Evolutionary conservation across 2,888 invertebrate genomes (phyloP), one percentile per base, ranked within the genome.

Genomic region (Hetaerina titia): DNA sequence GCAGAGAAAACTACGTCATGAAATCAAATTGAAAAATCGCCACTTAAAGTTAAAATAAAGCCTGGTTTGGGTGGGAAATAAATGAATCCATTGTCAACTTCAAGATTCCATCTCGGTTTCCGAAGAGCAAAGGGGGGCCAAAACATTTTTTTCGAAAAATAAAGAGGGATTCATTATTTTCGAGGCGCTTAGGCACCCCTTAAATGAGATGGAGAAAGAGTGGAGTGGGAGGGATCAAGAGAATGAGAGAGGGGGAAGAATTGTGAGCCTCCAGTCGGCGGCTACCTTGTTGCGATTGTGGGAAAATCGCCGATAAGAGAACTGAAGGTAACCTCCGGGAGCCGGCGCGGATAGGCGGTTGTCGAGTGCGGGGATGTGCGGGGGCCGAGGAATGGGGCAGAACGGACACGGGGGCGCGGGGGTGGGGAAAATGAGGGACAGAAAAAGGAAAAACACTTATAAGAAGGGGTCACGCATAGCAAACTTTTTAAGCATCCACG

Each of bases 241-340:
- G 88, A 17, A 7, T 7, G 88, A 88, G 22, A 31, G 90, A 45
- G 63, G 31, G 56, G 81, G 31, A 81, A 81, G 81, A 81, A 81
- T 31, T 81, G 81, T 81, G 81, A 81, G 81, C 31, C 81, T 31
- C 60, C 81, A 31, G 81, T 81, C 81, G 81, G 81, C 81, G 81
- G 81, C 81, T 81, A 81, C 81, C 81, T 81, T 81, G 81, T 31
- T 31, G 81, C 25, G 31, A 31, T 81, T 92, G 92, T 92, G 92
- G 92, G 92, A 92, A 92, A 92, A 64, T 92, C 74, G 64, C 56
- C 92, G 92, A 92, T 92, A 92, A 92, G 92, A 19, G 74, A 69
- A 31, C 17, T 13, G 81, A 13, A 31, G 81, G 31, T 60, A 60
- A 60, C 60, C 60, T 60, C 60, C 13, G 11, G 60, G 60, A 60